phyloP scores from a whole-genome alignment of 2,797 vertebrate species.

The Danio kyathit region DNA sequence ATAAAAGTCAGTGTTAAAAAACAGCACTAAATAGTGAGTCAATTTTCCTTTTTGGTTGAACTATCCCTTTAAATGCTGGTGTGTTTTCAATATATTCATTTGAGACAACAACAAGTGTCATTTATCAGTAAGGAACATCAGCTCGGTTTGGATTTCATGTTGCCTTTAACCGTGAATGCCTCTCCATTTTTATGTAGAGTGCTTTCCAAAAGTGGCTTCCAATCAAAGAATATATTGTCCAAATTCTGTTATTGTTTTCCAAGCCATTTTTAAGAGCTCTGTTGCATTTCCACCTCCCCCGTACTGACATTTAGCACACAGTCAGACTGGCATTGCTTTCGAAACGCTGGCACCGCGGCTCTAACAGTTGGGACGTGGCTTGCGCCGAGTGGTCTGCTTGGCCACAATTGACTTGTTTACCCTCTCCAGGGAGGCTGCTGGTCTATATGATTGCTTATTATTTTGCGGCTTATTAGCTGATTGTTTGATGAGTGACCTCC shows the following conservation, averaged over 20 bases:
- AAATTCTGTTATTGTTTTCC: conserved; percentile 28
- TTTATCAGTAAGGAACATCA: conserved; percentile 2
- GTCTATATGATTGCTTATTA: conserved; percentile 52
- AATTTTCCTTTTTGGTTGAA: too few relatives aligned
- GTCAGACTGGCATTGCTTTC: neutral
- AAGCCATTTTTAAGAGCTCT: conserved; percentile 12
- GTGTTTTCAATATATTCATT: neutral
- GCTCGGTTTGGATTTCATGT: neutral
- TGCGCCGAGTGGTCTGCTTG: neutral
- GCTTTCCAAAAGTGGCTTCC: neutral
- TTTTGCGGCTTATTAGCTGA: conserved; percentile 56
- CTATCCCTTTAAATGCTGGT: neutral
- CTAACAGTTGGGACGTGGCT: conserved; percentile 24
- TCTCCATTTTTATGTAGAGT: neutral
- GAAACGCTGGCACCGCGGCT: neutral
- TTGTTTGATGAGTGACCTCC: conserved; percentile 57
- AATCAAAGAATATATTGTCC: conserved; percentile 30
- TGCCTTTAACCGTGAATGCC: neutral
- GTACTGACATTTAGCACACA: conserved; percentile 24
- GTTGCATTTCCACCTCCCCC: conserved; percentile 26
- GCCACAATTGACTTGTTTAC: conserved; percentile 48
- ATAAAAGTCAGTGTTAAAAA: too few relatives aligned
- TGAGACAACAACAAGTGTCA: neutral
- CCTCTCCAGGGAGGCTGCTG: conserved; percentile 27
- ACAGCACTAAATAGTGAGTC: too few relatives aligned